Evolutionary conservation across 2,888 invertebrate species (phyloP), one percentile per base, ranked within the genome.

Genomic region (Ophraella communa): DNA sequence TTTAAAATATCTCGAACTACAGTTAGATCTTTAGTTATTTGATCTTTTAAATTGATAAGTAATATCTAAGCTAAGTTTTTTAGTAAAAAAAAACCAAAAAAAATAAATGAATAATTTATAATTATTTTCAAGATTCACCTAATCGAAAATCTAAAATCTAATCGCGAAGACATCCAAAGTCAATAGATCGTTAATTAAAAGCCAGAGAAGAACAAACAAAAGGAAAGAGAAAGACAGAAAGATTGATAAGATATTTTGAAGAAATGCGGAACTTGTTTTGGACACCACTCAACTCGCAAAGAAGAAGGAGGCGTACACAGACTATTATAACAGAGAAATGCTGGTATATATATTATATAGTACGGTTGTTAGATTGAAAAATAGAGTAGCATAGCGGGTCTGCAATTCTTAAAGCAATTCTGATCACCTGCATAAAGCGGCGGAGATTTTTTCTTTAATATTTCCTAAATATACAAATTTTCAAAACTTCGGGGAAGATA

Each of bases 191-290:
- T 70, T 70, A 70, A 70, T 70, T 70, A 70, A 68, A 70, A 66
- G 66, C 58, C 69, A 64, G 65, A 66, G 69, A 73, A 71, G 64
- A 71, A 63, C 66, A 65, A 70, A n/a, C n/a, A n/a, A n/a, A n/a
- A n/a, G n/a, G n/a, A n/a, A n/a, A n/a, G n/a, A n/a, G n/a, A n/a
- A n/a, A n/a, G n/a, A n/a, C n/a, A 64, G 56, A 57, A 51, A 69
- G 67, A 70, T 66, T 67, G 70, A 66, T 68, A 68, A 68, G 67
- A 71, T 70, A 67, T 70, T 68, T 68, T 65, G 59, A 66, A 72
- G 72, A 73, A 74, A 74, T 71, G 73, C 74, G 72, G 73, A 74
- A 74, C 74, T 74, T 62, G 75, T 74, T 74, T 73, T 64, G 62
- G 65, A 62, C 62, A 60, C 61, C 47, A 39, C 51, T 57, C 59